Percentiles rank a stretch among this genome's conserved stretches.
Evolutionary conservation across 1,140 invertebrate species (phyloP).

Genomic region (Panagrolaimus sp.): DNA sequence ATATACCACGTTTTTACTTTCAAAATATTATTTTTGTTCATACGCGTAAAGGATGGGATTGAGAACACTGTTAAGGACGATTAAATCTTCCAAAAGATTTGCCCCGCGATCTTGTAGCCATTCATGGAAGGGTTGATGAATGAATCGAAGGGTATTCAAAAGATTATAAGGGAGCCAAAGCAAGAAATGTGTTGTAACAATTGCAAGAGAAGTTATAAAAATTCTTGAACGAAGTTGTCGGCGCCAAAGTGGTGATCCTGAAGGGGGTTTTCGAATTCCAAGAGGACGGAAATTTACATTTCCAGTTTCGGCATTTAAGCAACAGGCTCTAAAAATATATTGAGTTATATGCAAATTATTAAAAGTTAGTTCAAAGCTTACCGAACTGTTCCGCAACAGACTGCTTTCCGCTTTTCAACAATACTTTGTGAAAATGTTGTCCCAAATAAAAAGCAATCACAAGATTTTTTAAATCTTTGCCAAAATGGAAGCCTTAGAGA

Average conservation of each 20-base stretch:
- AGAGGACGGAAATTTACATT: slow-evolving; percentile 4
- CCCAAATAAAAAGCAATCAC: slow-evolving; percentile 2
- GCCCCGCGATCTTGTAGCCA: slow-evolving; percentile 25
- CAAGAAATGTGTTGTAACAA: slow-evolving; percentile 40
- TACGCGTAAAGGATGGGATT: slow-evolving; percentile 48
- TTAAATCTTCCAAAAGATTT: slow-evolving; percentile 46
- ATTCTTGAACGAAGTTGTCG: slow-evolving; percentile 47
- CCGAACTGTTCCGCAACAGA: slow-evolving; percentile 14
- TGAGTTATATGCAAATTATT: neutral
- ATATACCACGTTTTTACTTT: too few species aligned
- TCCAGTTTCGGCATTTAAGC: slow-evolving; percentile 15
- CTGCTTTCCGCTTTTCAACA: neutral
- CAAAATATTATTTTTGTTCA: slow-evolving; percentile 11
- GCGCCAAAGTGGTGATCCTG: slow-evolving; percentile 35
- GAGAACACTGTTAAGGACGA: slow-evolving; percentile 45
- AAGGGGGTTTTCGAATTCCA: slow-evolving; percentile 1
- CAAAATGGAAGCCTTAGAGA: neutral
- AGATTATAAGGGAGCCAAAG: slow-evolving; percentile 55
- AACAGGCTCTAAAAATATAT: slow-evolving; percentile 23
- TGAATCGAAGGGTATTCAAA: slow-evolving; percentile 41
- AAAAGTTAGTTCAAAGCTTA: neutral
- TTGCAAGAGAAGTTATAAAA: slow-evolving; percentile 43
- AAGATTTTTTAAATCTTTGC: neutral
- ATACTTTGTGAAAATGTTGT: neutral
- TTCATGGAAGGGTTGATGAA: slow-evolving; percentile 33